Evolutionary conservation across 2,888 invertebrate genomes (phyloP).

Genomic region (Orchesella flavescens): DNA sequence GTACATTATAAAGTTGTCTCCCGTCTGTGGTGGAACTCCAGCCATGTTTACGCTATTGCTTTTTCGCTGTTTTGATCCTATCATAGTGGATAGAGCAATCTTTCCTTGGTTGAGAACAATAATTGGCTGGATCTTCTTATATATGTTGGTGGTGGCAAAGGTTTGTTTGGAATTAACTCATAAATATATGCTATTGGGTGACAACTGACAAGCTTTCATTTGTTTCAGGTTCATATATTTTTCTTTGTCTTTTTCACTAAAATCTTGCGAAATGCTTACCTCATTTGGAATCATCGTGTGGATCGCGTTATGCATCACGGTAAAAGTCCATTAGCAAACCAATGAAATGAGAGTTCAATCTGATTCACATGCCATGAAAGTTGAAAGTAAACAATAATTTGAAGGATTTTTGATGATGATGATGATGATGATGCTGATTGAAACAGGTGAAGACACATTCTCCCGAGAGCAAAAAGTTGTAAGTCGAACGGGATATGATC

Average conservation of each 20-base stretch:
- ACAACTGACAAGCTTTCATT: no score
- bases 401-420: not conserved
- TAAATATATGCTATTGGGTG: no score
- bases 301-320: slow-evolving; percentile 58
- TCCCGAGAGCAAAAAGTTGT: slow-evolving; percentile 35
- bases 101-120: slow-evolving; percentile 28
- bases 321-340: no score
- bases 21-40: slow-evolving; percentile 44
- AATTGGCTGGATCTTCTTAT: slow-evolving; percentile 26
- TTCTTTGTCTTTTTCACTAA: slow-evolving; percentile 51
- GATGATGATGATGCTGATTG: not conserved
- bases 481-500: slow-evolving; percentile 59
- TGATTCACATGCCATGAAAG: no score
- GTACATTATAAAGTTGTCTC: slow-evolving; percentile 36
- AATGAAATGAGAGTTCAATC: no score
- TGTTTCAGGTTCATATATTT: slow-evolving; percentile 32
- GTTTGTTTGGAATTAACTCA: not conserved
- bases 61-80: slow-evolving; percentile 34
- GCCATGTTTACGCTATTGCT: slow-evolving; percentile 38
- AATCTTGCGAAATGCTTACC: slow-evolving; percentile 49
- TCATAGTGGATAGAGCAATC: slow-evolving; percentile 18
- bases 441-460: slow-evolving; percentile 31
- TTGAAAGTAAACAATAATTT: not conserved
- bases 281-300: slow-evolving; percentile 61
- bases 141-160: slow-evolving; percentile 52